Base-by-base conservation (phyloP, 2,113 vertebrate species). In the Porphyrio hochstetteri region DNA sequence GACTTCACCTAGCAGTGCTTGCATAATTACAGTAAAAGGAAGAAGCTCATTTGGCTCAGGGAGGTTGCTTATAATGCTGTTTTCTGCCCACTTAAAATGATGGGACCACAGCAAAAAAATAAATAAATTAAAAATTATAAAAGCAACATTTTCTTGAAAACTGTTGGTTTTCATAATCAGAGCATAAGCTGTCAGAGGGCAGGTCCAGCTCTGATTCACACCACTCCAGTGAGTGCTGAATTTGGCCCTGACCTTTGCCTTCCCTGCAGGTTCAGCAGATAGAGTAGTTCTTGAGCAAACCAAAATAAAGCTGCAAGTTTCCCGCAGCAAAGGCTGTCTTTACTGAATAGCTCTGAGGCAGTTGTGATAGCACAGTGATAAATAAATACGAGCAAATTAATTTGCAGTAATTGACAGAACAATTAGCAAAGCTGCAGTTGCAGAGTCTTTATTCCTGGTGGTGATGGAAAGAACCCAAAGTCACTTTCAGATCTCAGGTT, bases 361-460 rank as follows among this genome's bases (percentile, higher is more conserved):
- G 48, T 94, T 92, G 75, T 78, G 90, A 86, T 82, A 75, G 61
- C 56, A 25, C 9, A 70, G 48, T 57, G 59, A 86, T 90, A 96
- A 93, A 94, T 94, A 95, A 91, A 84, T 79, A 88, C 5, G 2
- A 83, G 50, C 63, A 94, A 76, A 96, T 78, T 90, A 86, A 93
- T 96, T 94, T 75, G 55, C 59, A 55, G 74, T 46, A 93, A 97
- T 72, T 90, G 90, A 94, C 90, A 84, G 84, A 90, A 82, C 85
- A 90, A 90, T 84, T 92, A 94, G 80, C 53, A 90, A 92, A 88
- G 40, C 69, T 95, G 88, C 48, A 82, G 35, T 57, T 76, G 56
- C 72, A 55, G 40, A 75, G 23, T 52, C 60, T 86, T 96, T 88
- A 50, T 93, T 93, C 53, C 48, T 93, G 60, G 17, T 76, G 42